A percentile compares a stretch with the other conserved stretches of the same genome.
These are phyloP conservation scores for Gonatopus flavifemur DNA, from an alignment of 1,140 invertebrate genomes.

Conservation along the genomic window DNA sequence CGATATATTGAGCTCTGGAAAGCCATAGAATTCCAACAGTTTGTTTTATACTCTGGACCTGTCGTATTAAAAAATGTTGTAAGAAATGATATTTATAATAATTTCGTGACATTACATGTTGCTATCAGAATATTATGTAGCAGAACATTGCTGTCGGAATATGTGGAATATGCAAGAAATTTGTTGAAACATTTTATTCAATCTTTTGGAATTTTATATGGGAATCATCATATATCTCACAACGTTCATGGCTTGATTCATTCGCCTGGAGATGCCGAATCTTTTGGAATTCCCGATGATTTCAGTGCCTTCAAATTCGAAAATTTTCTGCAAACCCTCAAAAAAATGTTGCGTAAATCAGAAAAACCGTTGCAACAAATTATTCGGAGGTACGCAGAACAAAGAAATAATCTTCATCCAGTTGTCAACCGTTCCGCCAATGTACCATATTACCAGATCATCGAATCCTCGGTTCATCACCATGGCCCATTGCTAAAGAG, in stretches of 20 bases:
- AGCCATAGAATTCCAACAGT: slow-evolving; percentile 19
- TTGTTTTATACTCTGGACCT: slow-evolving; percentile 16
- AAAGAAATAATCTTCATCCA: too few species aligned
- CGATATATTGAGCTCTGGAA: slow-evolving; percentile 16
- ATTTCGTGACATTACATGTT: slow-evolving; percentile 17
- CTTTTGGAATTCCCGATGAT: slow-evolving; percentile 8
- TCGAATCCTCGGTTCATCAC: too few species aligned
- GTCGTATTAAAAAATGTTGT: slow-evolving; percentile 8
- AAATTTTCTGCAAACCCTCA: too few species aligned
- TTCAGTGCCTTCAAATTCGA: too few species aligned
- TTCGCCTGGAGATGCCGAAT: slow-evolving; percentile 4
- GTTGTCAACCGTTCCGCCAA: too few species aligned
- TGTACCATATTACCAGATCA: too few species aligned
- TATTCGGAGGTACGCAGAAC: too few species aligned
- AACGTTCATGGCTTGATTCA: slow-evolving; percentile 19
- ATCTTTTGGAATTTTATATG: slow-evolving; percentile 12
- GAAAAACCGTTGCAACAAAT: too few species aligned
- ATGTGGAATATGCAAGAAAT: slow-evolving; percentile 3
- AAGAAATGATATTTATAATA: slow-evolving; percentile 2
- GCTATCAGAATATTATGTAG: slow-evolving; percentile 21
- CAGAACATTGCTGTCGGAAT: not conserved
- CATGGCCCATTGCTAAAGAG: too few species aligned
- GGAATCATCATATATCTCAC: slow-evolving; percentile 10
- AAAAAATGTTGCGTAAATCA: too few species aligned
- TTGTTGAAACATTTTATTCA: slow-evolving; percentile 17